Evolutionary conservation across 2,888 invertebrate genomes (phyloP), one percentile per base, ranked within the genome.

Genomic region (Disparrhopalites patrizii): DNA sequence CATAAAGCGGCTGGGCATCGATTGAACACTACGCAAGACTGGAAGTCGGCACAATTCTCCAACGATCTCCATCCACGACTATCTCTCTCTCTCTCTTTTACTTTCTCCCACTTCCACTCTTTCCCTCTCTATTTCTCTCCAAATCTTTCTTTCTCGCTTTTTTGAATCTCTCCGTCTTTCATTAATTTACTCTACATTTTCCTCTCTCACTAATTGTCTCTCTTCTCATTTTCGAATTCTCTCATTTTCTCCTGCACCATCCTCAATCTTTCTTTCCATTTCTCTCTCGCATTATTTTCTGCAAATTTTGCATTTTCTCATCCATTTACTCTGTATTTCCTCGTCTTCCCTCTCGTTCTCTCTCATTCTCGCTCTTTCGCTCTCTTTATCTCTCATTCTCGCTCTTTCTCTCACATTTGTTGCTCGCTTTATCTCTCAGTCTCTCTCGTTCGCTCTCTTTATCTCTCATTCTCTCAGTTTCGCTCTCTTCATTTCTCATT

Each of bases 11-110:
- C 69, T 70, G 70, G 66, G 68, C 67, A 68, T 70, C 65, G 70
- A 73, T 73, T 73, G 71, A 73, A 65, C 60, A 73, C 67, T 73
- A 73, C 73, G 73, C 73, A 73, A 73, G 73, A 73, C 73, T 70
- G 71, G 62, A 71, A 57, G 31, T 56, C 57, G 57, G 36, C 18
- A 31, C 30, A n/a, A 18, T 65, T 31, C 47, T 66, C 54, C 40
- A 3, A 28, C 50, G 51, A 30, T 27, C 15, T 20, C 31, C n/a
- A 18, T 25, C 43, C 40, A 31, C n/a, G 31, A 31, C 36, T 23
- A 36, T 23, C 52, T 20, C 25, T 18, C 47, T 61, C 61, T 33
- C 30, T 60, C 36, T 43, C 30, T 36, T 33, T 40, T 50, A 43
- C 25, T 20, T 61, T 43, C 50, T 52, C 52, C 38, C 38, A 50